These are phyloP conservation scores for Pterobdella sp. DNA, from an alignment of 2,888 invertebrate species.

Conservation along the genomic window DNA sequence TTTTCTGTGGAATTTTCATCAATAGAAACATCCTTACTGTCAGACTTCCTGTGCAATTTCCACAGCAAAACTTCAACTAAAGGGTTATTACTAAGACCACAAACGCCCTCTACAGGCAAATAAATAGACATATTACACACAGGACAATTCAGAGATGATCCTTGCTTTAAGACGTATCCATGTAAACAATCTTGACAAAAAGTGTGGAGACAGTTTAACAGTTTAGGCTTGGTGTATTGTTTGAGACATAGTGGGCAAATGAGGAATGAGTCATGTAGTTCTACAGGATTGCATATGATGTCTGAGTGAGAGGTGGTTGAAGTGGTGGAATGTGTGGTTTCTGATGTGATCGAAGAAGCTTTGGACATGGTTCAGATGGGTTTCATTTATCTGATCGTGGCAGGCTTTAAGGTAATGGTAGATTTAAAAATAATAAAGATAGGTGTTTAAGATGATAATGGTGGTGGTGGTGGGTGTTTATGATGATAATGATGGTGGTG, in stretches of 20 bases:
- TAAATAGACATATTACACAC: constrained; percentile 54
- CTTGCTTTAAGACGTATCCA: constrained; percentile 53
- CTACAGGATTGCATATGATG: constrained; percentile 37
- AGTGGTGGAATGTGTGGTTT: constrained; percentile 48
- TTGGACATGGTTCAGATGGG: not conserved
- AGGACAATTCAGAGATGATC: constrained; percentile 54
- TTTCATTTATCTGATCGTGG: no score
- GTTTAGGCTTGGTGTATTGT: constrained; percentile 49
- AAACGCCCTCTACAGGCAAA: constrained; percentile 53
- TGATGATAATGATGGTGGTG: no score
- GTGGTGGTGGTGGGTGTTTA: no score
- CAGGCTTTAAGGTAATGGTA: no score
- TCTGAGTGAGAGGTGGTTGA: constrained; percentile 80
- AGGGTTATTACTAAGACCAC: constrained; percentile 52
- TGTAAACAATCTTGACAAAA: constrained; percentile 54
- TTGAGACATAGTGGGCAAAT: constrained; percentile 50
- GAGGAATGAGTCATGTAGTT: constrained; percentile 39
- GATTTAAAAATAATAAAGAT: no score
- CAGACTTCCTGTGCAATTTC: not conserved
- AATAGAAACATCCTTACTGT: not conserved
- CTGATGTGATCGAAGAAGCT: not conserved
- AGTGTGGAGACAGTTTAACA: constrained; percentile 55
- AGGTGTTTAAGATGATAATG: no score
- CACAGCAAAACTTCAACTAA: constrained; percentile 49
- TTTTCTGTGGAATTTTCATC: not conserved